A percentile compares a stretch with the other conserved stretches of the same genome.
Conservation (phyloP, 1,140 invertebrate genomes). For the Leguminivora glycinivorella region DNA sequence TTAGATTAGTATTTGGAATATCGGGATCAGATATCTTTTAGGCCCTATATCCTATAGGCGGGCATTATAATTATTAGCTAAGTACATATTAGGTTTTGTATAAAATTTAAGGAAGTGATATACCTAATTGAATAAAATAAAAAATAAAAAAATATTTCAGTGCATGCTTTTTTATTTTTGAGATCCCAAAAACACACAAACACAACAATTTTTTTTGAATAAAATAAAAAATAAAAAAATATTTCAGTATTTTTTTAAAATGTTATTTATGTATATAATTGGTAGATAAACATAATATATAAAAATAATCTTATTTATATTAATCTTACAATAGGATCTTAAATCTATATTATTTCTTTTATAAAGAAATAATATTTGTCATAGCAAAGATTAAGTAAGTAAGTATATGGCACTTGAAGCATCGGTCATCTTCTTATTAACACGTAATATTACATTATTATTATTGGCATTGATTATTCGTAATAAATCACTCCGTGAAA, state of each 20-base stretch:
- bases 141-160: conserved; percentile 46
- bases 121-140: conserved; percentile 36
- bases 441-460: conserved; percentile 40
- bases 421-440: conserved; percentile 52
- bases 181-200: conserved; percentile 77
- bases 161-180: conserved; percentile 74
- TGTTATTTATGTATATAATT: conserved; percentile 43
- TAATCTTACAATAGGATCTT: conserved; percentile 25
- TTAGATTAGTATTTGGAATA: too few relatives aligned
- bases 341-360: conserved; percentile 34
- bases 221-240: too few relatives aligned
- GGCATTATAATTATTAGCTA: not conserved
- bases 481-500: conserved; percentile 50
- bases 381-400: conserved; percentile 46
- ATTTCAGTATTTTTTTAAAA: conserved; percentile 48
- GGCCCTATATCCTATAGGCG: too few relatives aligned
- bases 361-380: conserved; percentile 36
- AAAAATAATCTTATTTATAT: conserved; percentile 32
- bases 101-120: too few relatives aligned
- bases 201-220: conserved; percentile 49
- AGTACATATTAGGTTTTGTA: too few relatives aligned
- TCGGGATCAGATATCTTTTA: too few relatives aligned
- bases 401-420: conserved; percentile 72
- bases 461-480: conserved; percentile 29
- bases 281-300: conserved; percentile 38